A percentile compares a stretch with the other conserved stretches of the same genome.
phyloP scores from a whole-genome alignment of 1,140 invertebrate species.

The Drosophila jambulina region DNA sequence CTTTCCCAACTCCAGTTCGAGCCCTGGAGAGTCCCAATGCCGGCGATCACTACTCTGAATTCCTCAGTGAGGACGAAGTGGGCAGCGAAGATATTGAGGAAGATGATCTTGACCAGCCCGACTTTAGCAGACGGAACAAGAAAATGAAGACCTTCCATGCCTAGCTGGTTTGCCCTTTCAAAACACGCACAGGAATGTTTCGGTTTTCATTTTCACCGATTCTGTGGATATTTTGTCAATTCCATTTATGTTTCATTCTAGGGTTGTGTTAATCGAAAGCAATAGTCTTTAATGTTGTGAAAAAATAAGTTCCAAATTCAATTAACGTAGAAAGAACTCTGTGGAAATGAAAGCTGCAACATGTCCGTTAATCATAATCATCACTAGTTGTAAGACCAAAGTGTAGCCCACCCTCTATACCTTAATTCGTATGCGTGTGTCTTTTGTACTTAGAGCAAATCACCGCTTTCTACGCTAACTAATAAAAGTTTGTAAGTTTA shows the following conservation, averaged over 20 bases:
- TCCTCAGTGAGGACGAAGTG: slow-evolving; percentile 59
- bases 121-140: slow-evolving; percentile 81
- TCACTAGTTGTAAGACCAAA: slow-evolving; percentile 38
- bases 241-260: slow-evolving; percentile 5
- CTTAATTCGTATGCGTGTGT: slow-evolving; percentile 49
- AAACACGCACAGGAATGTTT: background rate
- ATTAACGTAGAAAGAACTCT: slow-evolving; percentile 10
- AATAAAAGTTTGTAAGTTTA: slow-evolving; percentile 50
- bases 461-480: slow-evolving; percentile 20
- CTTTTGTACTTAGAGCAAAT: slow-evolving; percentile 46
- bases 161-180: slow-evolving; percentile 38
- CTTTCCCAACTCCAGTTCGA: slow-evolving; percentile 50
- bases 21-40: slow-evolving; percentile 60
- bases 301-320: slow-evolving; percentile 21
- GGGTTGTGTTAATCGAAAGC: slow-evolving; percentile 33
- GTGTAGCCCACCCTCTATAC: slow-evolving; percentile 40
- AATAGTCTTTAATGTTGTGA: slow-evolving; percentile 32
- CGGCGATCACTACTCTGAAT: slow-evolving; percentile 39
- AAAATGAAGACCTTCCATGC: slow-evolving; percentile 83
- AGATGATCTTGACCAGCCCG: slow-evolving; percentile 67
- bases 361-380: slow-evolving; percentile 43
- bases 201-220: slow-evolving; percentile 21
- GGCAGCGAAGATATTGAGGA: slow-evolving; percentile 62
- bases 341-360: slow-evolving; percentile 28
- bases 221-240: slow-evolving; percentile 8